phyloP scores from a whole-genome alignment of 2,888 invertebrate genomes.

The Nomada fucata region DNA sequence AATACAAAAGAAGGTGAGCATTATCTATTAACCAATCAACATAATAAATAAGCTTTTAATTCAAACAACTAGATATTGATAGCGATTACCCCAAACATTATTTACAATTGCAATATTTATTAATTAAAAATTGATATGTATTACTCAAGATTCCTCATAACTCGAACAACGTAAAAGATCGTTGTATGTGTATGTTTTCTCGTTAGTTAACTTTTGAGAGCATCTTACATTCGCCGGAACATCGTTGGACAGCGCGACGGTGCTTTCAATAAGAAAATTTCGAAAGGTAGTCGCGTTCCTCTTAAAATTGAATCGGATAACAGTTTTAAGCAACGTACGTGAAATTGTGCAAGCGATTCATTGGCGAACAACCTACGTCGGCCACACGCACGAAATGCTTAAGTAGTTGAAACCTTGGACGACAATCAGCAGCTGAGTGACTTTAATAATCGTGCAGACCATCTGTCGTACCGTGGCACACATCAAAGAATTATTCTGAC shows the following conservation, averaged over 20 bases:
- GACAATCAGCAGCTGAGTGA: slow-evolving; percentile 79
- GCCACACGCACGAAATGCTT: slow-evolving; percentile 72
- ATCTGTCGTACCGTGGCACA: slow-evolving; percentile 40
- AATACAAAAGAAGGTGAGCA: too few species aligned
- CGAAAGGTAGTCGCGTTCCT: neutral
- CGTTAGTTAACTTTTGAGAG: neutral
- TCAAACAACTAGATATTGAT: too few species aligned
- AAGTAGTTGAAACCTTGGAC: slow-evolving; percentile 79
- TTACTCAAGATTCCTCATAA: too few species aligned
- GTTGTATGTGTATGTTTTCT: too few species aligned
- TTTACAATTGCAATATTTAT: too few species aligned
- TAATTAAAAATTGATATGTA: too few species aligned
- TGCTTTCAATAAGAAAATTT: neutral
- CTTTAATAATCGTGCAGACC: slow-evolving; percentile 76
- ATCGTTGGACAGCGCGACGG: neutral
- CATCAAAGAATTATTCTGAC: slow-evolving; percentile 28
- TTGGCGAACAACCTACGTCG: slow-evolving; percentile 70
- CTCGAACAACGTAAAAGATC: too few species aligned
- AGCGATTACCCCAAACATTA: too few species aligned
- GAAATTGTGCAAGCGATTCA: slow-evolving; percentile 60
- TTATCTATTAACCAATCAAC: too few species aligned
- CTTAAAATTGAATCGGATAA: slow-evolving; percentile 13
- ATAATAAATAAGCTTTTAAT: too few species aligned
- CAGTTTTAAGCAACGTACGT: slow-evolving; percentile 23
- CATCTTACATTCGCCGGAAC: neutral